A percentile compares a stretch with the other conserved stretches of the same genome.
Conservation (phyloP, 2,797 vertebrate species). For the Nyctibius grandis region DNA sequence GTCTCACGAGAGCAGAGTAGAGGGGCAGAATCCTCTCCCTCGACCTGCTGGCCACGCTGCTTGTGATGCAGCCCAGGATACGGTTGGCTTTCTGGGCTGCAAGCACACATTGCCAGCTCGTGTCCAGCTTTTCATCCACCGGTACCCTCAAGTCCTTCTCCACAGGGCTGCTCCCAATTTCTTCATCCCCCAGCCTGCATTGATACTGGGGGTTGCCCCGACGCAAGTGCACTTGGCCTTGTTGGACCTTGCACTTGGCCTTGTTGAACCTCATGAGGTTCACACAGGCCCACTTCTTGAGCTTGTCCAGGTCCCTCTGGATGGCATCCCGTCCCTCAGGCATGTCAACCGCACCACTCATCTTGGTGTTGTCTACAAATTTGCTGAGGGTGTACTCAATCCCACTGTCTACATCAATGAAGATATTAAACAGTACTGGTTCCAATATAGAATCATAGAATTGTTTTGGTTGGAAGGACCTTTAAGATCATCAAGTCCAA, state of each 20-base stretch:
- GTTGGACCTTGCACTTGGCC: background rate
- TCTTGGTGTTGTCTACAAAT: background rate
- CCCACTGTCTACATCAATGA: background rate
- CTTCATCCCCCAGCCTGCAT: background rate
- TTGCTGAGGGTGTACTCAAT: background rate
- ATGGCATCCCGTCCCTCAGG: background rate
- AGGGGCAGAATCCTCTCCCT: background rate
- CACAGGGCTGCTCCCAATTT: background rate
- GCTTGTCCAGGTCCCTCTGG: background rate
- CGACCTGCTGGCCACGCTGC: too few relatives aligned
- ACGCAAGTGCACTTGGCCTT: background rate
- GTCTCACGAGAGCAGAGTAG: background rate
- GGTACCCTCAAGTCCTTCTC: background rate
- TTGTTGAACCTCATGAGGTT: background rate
- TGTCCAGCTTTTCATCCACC: background rate
- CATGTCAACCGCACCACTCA: background rate
- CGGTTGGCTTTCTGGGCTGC: too few relatives aligned
- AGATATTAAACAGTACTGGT: background rate
- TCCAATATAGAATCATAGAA: too few relatives aligned
- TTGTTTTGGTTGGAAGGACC: too few relatives aligned
- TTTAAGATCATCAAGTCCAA: too few relatives aligned
- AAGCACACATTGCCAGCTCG: background rate
- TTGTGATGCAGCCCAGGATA: too few relatives aligned
- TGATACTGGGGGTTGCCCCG: background rate
- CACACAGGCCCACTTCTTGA: background rate